Evolutionary conservation across 35 echinoderm and acorn worm species (phyloP), one percentile per base, ranked within the genome.

Genomic region (Eucidaris tribuloides): DNA sequence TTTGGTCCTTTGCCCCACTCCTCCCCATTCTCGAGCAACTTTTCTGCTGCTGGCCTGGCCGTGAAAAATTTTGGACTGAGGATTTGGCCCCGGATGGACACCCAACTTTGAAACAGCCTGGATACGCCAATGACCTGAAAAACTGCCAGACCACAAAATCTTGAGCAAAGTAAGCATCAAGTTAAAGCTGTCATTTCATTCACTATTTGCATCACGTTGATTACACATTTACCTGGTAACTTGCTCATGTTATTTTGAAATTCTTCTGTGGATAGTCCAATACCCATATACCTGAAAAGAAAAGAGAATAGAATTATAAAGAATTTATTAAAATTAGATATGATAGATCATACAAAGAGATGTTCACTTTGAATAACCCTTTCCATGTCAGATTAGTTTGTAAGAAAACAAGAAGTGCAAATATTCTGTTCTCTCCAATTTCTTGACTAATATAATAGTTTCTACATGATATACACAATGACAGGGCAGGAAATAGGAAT

Each of bases 241-340:
- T 68, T 97, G 84, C 68, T 96, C 46, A 89, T 79, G 52, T 91
- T 97, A 59, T 63, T 91, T 46, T 71, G 65, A 83, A 90, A 90
- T 49, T 91, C 94, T 46, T 97, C 84, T 84, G 89, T 88, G 42
- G 94, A 92, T 45, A 97, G 71, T 42, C 94, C 94, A 58, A 97
- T 92, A 54, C 89, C 94, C 89, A 97, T 97, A 62, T 97, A 97
- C 63, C 94, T 97, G 71, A 44, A 46, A 76, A 79, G 37, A 80
- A 85, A 74, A 46, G 66, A 80, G 84, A 56, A 77, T 27, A 92
- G 62, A 46, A 62, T 52, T 27, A 63, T 3, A 74, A 44, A 74
- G 68, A 43, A 68, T 25, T 60, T 60, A 4, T 15, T 64, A 63
- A 9, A 64, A 5, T 32, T 32, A 54, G 19, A 32, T 64, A 64